Percentiles rank a stretch among this genome's conserved stretches.
These are phyloP conservation scores for Hyperopisus bebe DNA, from an alignment of 2,113 vertebrate genomes.

Conservation along the genomic window DNA sequence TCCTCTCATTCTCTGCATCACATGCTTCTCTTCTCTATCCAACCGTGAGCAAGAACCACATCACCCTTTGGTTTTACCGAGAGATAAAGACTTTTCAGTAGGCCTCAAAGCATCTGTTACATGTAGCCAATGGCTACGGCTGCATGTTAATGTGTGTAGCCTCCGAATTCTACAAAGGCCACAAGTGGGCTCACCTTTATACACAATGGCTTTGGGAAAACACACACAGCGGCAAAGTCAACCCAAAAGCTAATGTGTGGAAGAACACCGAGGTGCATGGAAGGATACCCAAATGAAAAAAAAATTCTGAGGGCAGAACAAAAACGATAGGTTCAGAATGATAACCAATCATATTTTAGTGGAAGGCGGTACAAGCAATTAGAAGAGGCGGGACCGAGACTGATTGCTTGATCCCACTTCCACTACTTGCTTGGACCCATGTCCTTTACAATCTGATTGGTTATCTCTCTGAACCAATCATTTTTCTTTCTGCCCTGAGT, in stretches of 20 bases:
- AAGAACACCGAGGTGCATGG: neutral
- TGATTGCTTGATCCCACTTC: too few species aligned
- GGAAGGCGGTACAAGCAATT: too few species aligned
- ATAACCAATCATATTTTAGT: too few species aligned
- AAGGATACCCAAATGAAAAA: too few species aligned
- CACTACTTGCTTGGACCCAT: too few species aligned
- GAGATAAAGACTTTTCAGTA: neutral
- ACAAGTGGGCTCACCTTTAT: neutral
- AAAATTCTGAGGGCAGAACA: too few species aligned
- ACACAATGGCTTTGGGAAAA: neutral
- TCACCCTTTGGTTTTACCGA: neutral
- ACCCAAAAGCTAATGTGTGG: neutral
- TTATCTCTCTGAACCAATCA: too few species aligned
- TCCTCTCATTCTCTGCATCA: neutral
- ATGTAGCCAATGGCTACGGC: neutral
- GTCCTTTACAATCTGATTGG: too few species aligned
- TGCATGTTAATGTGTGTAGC: neutral
- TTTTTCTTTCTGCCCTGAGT: too few species aligned
- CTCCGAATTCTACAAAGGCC: neutral
- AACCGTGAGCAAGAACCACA: neutral
- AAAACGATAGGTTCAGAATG: too few species aligned
- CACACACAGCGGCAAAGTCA: neutral
- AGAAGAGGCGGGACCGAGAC: too few species aligned
- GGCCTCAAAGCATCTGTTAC: neutral
- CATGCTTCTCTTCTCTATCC: neutral